phyloP scores from a whole-genome alignment of 2,113 vertebrate species.

The Sebastes schlegelii region DNA sequence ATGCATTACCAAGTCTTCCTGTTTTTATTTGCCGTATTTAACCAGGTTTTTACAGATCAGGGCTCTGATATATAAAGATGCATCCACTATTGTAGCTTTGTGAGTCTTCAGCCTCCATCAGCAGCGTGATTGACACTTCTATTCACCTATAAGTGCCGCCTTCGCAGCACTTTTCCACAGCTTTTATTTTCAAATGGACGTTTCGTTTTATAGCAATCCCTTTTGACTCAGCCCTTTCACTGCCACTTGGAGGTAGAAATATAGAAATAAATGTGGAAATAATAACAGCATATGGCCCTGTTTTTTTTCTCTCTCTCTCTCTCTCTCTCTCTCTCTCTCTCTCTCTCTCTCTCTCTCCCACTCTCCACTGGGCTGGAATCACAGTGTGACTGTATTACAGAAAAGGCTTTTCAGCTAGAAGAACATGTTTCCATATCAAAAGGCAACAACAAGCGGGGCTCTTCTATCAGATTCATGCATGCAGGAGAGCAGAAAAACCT shows the following conservation, averaged over 20 bases:
- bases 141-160: slow-evolving; percentile 89
- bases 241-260: slow-evolving; percentile 89
- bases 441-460: slow-evolving; percentile 86
- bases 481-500: slow-evolving; percentile 78
- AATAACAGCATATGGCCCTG: slow-evolving; percentile 85
- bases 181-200: slow-evolving; percentile 91
- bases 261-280: slow-evolving; percentile 83
- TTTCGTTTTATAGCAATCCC: slow-evolving; percentile 86
- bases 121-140: slow-evolving; percentile 87
- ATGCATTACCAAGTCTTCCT: slow-evolving; percentile 71
- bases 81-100: slow-evolving; percentile 60
- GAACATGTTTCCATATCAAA: slow-evolving; percentile 93
- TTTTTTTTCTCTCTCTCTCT: background rate
- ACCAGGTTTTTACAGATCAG: slow-evolving; percentile 84
- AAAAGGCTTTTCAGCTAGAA: slow-evolving; percentile 77
- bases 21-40: slow-evolving; percentile 77
- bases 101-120: slow-evolving; percentile 75
- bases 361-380: slow-evolving; percentile 82
- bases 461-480: slow-evolving; percentile 86
- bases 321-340: too few relatives aligned
- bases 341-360: background rate
- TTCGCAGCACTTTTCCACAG: slow-evolving; percentile 88
- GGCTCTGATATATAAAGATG: slow-evolving; percentile 78
- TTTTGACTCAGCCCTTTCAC: slow-evolving; percentile 76
- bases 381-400: slow-evolving; percentile 90